These are phyloP conservation scores for Cercopithecus mona DNA, from an alignment of 2,113 vertebrate genomes.

Conservation along the genomic window DNA sequence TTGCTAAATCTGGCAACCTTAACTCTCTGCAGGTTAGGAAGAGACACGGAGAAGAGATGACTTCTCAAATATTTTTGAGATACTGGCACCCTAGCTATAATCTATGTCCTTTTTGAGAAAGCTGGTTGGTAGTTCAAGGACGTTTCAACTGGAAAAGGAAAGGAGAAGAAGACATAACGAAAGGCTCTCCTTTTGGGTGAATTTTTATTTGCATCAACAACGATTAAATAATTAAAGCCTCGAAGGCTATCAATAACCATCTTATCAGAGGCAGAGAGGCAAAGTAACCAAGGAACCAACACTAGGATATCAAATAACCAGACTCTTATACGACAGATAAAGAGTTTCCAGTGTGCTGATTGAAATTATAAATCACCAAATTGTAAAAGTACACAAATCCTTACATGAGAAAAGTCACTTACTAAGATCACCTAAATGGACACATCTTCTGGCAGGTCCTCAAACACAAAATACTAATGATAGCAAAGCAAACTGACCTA, in stretches of 20 bases:
- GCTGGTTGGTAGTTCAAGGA: not conserved
- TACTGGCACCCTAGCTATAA: not conserved
- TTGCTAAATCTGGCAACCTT: not conserved
- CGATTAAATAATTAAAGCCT: constrained; percentile 60
- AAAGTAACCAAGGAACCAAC: not conserved
- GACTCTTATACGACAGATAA: not conserved
- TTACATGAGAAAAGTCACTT: not conserved
- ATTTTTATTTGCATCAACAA: constrained; percentile 65
- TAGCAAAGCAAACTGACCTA: not conserved
- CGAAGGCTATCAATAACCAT: constrained; percentile 62
- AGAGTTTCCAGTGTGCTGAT: not conserved
- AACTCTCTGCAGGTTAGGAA: not conserved
- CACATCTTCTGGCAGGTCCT: not conserved
- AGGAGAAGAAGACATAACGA: not conserved
- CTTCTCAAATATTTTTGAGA: constrained; percentile 6
- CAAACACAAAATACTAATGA: not conserved
- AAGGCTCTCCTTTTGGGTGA: not conserved
- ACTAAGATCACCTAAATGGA: not conserved
- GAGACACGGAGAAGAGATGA: not conserved
- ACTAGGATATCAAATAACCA: constrained; percentile 35
- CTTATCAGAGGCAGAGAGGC: constrained; percentile 78
- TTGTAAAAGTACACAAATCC: not conserved
- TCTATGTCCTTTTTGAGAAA: not conserved
- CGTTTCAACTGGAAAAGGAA: not conserved
- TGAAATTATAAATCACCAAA: not conserved